Evolutionary conservation across 2,113 vertebrate species (phyloP).

Genomic region (Tamias sibiricus): DNA sequence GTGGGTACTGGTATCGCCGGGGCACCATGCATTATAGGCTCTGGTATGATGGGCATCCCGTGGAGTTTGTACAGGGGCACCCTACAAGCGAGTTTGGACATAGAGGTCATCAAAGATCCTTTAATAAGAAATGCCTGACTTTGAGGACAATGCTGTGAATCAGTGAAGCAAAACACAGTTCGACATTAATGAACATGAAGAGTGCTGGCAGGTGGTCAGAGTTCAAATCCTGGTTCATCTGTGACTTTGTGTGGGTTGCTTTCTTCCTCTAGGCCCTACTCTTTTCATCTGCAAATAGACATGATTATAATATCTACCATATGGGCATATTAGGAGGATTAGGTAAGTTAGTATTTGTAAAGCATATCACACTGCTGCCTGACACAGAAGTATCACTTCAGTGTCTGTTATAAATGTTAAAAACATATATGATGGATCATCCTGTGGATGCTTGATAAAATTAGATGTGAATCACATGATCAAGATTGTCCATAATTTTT

Average conservation of each 20-base stretch:
- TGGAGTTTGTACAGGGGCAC: neutral
- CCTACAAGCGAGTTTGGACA: neutral
- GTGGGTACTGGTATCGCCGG: no score
- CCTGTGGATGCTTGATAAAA: neutral
- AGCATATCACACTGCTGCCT: neutral
- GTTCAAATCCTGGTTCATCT: neutral
- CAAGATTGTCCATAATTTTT: slow-evolving; percentile 15
- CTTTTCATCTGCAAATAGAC: neutral
- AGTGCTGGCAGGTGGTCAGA: neutral
- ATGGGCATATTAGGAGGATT: neutral
- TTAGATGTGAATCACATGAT: neutral
- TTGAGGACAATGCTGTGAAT: neutral
- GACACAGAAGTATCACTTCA: neutral
- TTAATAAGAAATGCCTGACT: neutral
- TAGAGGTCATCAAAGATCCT: neutral
- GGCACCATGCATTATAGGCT: rapidly evolving
- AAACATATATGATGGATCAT: neutral
- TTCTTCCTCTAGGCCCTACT: neutral
- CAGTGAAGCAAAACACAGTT: neutral
- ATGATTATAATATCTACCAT: neutral
- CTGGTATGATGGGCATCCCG: neutral
- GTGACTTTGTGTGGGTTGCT: neutral
- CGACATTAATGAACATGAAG: neutral
- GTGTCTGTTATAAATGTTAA: neutral
- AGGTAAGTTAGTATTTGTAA: neutral